Evolutionary conservation across 2,113 vertebrate species (phyloP).

Genomic region (Apistogramma diplotaenia): DNA sequence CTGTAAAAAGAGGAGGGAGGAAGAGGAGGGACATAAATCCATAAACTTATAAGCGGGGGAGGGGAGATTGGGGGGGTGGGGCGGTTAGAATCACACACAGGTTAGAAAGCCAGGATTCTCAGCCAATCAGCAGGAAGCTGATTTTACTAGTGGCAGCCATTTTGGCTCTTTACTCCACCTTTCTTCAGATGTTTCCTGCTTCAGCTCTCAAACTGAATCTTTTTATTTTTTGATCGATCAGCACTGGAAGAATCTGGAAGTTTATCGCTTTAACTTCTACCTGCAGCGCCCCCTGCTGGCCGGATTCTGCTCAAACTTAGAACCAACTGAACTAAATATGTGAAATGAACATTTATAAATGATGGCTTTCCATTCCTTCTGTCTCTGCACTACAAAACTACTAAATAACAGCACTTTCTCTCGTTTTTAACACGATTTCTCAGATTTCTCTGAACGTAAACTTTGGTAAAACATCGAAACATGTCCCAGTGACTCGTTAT

Average conservation of each 20-base stretch:
- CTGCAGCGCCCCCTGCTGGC: slow-evolving; percentile 12
- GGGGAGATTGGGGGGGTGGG: slow-evolving; percentile 13
- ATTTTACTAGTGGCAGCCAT: neutral
- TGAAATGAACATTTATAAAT: neutral
- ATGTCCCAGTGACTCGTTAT: neutral
- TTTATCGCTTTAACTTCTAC: neutral
- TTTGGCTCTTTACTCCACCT: neutral
- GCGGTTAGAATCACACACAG: slow-evolving; percentile 23
- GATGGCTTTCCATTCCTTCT: neutral
- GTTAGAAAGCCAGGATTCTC: slow-evolving; percentile 40
- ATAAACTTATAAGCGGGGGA: slow-evolving; percentile 14
- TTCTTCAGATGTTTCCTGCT: neutral
- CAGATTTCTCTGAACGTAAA: neutral
- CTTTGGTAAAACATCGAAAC: neutral
- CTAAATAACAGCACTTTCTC: neutral
- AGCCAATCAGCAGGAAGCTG: slow-evolving; percentile 42
- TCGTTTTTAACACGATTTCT: neutral
- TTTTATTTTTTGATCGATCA: neutral
- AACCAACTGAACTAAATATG: neutral
- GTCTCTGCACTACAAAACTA: neutral
- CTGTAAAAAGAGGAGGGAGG: slow-evolving; percentile 62
- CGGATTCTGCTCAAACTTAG: neutral
- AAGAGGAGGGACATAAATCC: slow-evolving; percentile 9
- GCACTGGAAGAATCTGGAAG: neutral
- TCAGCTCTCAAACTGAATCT: neutral